Conservation (phyloP, 2,797 vertebrate species). For the Yasuhikotakia modesta region DNA sequence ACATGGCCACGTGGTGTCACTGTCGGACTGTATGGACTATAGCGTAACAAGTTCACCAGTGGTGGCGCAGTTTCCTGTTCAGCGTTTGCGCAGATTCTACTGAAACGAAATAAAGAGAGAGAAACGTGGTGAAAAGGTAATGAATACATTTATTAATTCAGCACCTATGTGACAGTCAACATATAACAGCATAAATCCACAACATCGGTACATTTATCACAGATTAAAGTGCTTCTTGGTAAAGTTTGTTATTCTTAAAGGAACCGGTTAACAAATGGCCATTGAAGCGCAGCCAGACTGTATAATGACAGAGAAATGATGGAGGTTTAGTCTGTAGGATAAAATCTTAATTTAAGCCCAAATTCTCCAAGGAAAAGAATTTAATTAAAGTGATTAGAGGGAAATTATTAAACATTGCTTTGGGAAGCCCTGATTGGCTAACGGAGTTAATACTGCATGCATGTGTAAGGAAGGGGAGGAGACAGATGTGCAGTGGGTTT, state of each 20-base stretch:
- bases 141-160: background rate
- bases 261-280: constrained; percentile 7
- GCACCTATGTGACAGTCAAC: background rate
- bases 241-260: background rate
- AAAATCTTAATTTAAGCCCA: constrained; percentile 38
- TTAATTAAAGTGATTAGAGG: constrained; percentile 42
- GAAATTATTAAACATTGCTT: constrained; percentile 39
- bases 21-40: background rate
- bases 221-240: background rate
- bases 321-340: constrained; percentile 21
- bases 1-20: background rate
- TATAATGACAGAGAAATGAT: constrained; percentile 39
- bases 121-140: too few relatives aligned
- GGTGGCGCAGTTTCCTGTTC: background rate
- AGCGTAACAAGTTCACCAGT: background rate
- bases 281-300: constrained; percentile 18
- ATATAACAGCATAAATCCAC: background rate
- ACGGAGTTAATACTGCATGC: background rate
- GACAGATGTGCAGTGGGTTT: background rate
- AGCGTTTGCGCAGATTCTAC: background rate
- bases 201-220: background rate
- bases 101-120: background rate
- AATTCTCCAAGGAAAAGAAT: constrained; percentile 34
- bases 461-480: background rate
- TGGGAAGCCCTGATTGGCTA: constrained; percentile 19